Evolutionary conservation across 2,888 invertebrate species (phyloP), one percentile per base, ranked within the genome.

Genomic region (Quadroppia sp.): DNA sequence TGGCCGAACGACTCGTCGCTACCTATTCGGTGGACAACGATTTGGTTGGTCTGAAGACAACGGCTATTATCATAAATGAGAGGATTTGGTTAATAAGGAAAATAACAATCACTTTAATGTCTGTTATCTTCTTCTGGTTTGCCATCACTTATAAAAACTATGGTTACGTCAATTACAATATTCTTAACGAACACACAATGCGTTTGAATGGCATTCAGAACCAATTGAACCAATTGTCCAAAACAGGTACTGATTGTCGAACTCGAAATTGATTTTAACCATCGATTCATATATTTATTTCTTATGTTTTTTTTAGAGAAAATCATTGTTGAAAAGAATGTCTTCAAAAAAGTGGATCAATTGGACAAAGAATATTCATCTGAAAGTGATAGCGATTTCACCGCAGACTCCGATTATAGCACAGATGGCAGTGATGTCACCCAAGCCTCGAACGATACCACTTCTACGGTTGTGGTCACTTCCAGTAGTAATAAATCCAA

Each of bases 1-100:
- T 84, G 0, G 32, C 83, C 9, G 88, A 88, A 80, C 77, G 79
- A 64, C 40, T 79, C n/a, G 70, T 80, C 6, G 73, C 72, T 23
- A 72, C 73, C 13, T 77, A 75, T 48, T 61, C 59, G 17, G 59
- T 32, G 17, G 59, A 61, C 3, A 32, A 61, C 13, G 32, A 61
- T 9, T 30, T 61, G 30, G 9, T 61, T 17, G 59, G 59, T 25
- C 32, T 61, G 32, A 61, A 30, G 30, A 61, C 7, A 6, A 61
- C 59, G 17, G 15, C 30, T 15, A 61, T 72, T 61, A 20, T 36
- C 1, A 70, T 73, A 17, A 69, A 20, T 69, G 45, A 40, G 45
- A 73, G 69, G 23, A 48, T 73, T 40, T 73, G 73, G 73, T 3
- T 59, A n/a, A 30, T 50, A 13, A 0, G 73, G 2, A 73, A 70